Evolutionary conservation across 1,140 invertebrate genomes (phyloP), one percentile per base, ranked within the genome.

Genomic region (Heliothis subflexa): DNA sequence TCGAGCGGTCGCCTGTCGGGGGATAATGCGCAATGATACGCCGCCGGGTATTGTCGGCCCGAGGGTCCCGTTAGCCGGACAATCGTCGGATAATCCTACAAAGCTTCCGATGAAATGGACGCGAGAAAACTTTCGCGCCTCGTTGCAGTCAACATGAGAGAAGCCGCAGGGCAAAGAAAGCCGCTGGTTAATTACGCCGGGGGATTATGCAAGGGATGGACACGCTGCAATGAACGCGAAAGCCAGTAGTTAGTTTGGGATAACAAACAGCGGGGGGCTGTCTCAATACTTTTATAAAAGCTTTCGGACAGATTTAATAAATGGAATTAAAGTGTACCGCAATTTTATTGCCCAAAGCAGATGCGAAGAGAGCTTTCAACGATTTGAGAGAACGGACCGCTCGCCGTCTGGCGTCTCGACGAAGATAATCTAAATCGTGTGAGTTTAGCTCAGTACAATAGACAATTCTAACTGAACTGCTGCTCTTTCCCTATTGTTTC

Each of bases 1-100:
- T 77, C 79, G 76, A 82, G 73, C 78, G 84, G 83, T 81, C 78
- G 81, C 80, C 84, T 80, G 85, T 76, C 83, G 79, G 81, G 66
- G 86, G 85, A 85, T 93, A 92, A 94, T 91, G 89, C 81, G 91
- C 91, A 92, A 94, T 84, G 91, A 94, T 93, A 93, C 88, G 78
- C 85, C 85, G 88, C 78, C 85, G 81, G 79, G 57, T 85, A 87
- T 93, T 94, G 91, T 93, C 86, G 84, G 82, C 57, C 11, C 52
- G 25, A 25, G 33, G 45, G 87, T 91, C 85, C 93, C 91, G 92
- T 94, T 93, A 94, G 62, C 18, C 75, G 85, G 83, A 91, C 91
- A 89, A 94, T 91, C 84, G 83, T 72, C 25, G 90, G 92, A 91
- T 94, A 90, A 94, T 93, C 93, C 91, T 66, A 83, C 90, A 93